A percentile compares a stretch with the other conserved stretches of the same genome.
phyloP scores from a whole-genome alignment of 2,888 invertebrate genomes.

The Macaria notata region DNA sequence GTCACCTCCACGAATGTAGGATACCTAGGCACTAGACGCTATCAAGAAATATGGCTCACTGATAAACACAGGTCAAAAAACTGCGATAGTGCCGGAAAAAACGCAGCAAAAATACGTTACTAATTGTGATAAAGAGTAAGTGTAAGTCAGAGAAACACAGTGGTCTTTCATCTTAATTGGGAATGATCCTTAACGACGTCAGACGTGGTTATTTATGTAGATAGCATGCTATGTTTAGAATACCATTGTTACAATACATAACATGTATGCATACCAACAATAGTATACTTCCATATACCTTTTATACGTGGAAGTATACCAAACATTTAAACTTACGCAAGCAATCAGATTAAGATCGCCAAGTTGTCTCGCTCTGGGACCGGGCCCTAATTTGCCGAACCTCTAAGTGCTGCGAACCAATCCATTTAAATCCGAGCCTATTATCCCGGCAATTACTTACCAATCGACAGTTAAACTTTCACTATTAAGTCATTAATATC shows the following conservation, averaged over 20 bases:
- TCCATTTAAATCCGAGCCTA: slow-evolving; percentile 46
- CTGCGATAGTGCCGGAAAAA: slow-evolving; percentile 12
- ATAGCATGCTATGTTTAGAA: no score
- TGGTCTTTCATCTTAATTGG: no score
- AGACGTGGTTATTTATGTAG: no score
- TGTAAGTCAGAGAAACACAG: no score
- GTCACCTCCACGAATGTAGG: slow-evolving; percentile 31
- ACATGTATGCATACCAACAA: no score
- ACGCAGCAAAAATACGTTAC: neutral
- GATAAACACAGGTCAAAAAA: slow-evolving; percentile 38
- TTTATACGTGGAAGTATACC: no score
- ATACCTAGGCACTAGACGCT: slow-evolving; percentile 33
- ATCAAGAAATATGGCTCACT: slow-evolving; percentile 29
- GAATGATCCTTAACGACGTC: no score
- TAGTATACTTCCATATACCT: no score
- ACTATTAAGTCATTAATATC: slow-evolving; percentile 72
- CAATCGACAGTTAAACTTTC: slow-evolving; percentile 66
- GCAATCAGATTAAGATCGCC: slow-evolving; percentile 22
- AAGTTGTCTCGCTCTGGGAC: slow-evolving; percentile 7
- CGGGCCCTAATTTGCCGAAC: slow-evolving; percentile 16
- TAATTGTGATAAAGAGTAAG: no score
- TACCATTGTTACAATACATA: no score
- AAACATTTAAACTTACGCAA: neutral
- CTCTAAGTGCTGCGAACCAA: slow-evolving; percentile 45
- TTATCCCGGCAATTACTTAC: slow-evolving; percentile 65